phyloP scores from a whole-genome alignment of 2,888 invertebrate genomes.

The Baronia brevicornis region DNA sequence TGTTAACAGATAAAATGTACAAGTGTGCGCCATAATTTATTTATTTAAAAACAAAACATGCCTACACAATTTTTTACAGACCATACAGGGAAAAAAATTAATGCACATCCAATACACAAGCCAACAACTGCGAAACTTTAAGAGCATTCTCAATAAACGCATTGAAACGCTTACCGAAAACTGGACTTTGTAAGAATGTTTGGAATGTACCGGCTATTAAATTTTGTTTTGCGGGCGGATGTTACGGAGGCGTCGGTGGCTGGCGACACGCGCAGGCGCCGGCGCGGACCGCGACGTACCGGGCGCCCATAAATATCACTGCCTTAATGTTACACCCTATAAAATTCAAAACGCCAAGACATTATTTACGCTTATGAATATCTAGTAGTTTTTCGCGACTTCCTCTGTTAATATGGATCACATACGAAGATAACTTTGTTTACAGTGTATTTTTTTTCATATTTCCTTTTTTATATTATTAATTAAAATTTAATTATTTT shows the following conservation, averaged over 20 bases:
- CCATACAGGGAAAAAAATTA: too few relatives aligned
- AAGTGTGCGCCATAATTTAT: too few relatives aligned
- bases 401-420: too few relatives aligned
- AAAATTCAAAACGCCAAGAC: slow-evolving; percentile 28
- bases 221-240: slow-evolving; percentile 45
- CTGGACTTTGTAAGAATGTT: slow-evolving; percentile 48
- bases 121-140: neutral
- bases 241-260: slow-evolving; percentile 31
- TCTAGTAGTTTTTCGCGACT: too few relatives aligned
- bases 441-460: too few relatives aligned
- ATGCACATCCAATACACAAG: slow-evolving; percentile 2
- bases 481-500: too few relatives aligned
- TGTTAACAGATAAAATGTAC: too few relatives aligned
- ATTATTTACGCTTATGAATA: too few relatives aligned
- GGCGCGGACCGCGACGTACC: slow-evolving; percentile 27
- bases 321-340: slow-evolving; percentile 27
- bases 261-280: slow-evolving; percentile 50
- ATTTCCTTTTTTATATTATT: too few relatives aligned
- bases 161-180: slow-evolving; percentile 34
- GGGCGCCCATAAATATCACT: slow-evolving; percentile 26
- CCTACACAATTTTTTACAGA: slow-evolving; percentile 15
- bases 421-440: too few relatives aligned
- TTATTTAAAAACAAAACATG: too few relatives aligned
- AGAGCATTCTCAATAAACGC: slow-evolving; percentile 40
- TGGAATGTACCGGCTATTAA: slow-evolving; percentile 58